Evolutionary conservation across 2,888 invertebrate species (phyloP), one percentile per base, ranked within the genome.

Genomic region (Brachylomia viminalis): DNA sequence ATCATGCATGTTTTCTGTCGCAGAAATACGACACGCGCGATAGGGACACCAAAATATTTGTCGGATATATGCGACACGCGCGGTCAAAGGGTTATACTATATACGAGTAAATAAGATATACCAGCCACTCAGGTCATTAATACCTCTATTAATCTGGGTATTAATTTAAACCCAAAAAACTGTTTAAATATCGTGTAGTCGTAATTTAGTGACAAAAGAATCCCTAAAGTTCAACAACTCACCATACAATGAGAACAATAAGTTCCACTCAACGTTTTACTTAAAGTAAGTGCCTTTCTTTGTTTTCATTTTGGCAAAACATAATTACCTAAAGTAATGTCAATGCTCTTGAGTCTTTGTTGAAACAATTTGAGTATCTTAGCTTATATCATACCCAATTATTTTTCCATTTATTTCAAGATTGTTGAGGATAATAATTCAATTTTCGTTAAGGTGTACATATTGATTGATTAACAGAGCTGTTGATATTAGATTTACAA

Each of bases 221-320:
- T 70, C 20, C 45, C 11, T 10, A 67, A 77, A 78, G 56, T 78
- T 56, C 15, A 69, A 65, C 27, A 54, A 56, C 56, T 49, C 10
- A 2, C 33, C 42, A 17, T 15, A 59, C 58, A 78, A 66, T 61
- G 52, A 69, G 45, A 79, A 73, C 38, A 69, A 61, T 59, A 73
- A 38, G 23, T 72, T 73, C 15, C 64, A 73, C 66, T 73, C 17
- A 69, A 69, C 5, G 23, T 38, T 69, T 66, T 49, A 79, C 73
- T 79, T 61, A 66, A 79, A 65, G 30, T 73, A 81, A 83, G 84
- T 69, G 79, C 5, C 52, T 69, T 72, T 83, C 72, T 73, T 83
- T 83, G 84, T 81, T 79, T 83, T 68, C 17, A 42, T 59, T 70
- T 52, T 8, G 10, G 4, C 38, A 54, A 59, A 83, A 83, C 59